Evolutionary conservation across 2,797 vertebrate genomes (phyloP).

Genomic region (Acropternis orthonyx): DNA sequence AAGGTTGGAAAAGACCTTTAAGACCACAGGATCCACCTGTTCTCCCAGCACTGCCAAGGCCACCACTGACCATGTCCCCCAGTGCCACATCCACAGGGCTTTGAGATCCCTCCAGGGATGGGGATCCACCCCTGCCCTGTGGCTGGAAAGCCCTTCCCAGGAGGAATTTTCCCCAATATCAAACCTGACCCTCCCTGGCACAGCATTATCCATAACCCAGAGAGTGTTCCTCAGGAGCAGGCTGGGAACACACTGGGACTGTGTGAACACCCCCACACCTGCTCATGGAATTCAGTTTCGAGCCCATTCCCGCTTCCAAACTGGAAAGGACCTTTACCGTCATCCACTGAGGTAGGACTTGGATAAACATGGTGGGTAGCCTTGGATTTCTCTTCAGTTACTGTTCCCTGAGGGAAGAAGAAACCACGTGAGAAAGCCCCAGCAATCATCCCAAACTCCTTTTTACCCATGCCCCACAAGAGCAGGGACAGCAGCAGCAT

Average conservation of each 20-base stretch:
- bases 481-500: not conserved
- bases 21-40: not conserved
- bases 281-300: not conserved
- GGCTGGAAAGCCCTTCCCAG: not conserved
- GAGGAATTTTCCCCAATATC: not conserved
- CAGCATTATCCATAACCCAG: not conserved
- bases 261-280: rapidly evolving
- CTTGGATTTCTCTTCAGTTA: constrained; percentile 95
- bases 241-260: not conserved
- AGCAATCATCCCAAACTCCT: not conserved
- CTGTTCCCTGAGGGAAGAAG: constrained; percentile 81
- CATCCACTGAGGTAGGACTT: constrained; percentile 85
- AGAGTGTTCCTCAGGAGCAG: not conserved
- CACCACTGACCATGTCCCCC: not conserved
- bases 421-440: not conserved
- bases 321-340: constrained; percentile 78
- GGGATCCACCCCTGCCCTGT: not conserved
- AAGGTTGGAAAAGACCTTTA: not conserved
- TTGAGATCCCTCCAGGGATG: not conserved
- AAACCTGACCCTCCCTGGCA: not conserved
- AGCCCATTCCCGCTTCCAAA: not conserved
- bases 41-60: not conserved
- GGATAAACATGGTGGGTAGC: constrained; percentile 93
- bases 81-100: not conserved
- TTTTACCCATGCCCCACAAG: not conserved